phyloP scores from a whole-genome alignment of 2,797 vertebrate species.

The Ptychobarbus kaznakovi region DNA sequence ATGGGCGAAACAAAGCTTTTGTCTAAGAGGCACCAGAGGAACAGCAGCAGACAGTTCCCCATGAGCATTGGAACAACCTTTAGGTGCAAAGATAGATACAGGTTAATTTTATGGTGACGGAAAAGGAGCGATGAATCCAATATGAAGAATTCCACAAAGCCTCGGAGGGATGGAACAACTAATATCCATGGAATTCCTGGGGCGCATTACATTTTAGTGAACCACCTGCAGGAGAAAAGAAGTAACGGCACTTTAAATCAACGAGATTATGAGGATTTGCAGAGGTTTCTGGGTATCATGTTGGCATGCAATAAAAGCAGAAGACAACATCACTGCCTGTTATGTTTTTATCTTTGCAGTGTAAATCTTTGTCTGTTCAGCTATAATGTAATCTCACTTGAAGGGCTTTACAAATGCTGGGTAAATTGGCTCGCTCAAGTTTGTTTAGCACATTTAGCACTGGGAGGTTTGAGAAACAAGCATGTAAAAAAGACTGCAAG shows the following conservation, averaged over 20 bases:
- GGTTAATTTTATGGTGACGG: slow-evolving; percentile 25
- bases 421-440: slow-evolving; percentile 56
- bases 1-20: slow-evolving; percentile 84
- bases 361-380: slow-evolving; percentile 46
- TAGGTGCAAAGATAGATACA: slow-evolving; percentile 51
- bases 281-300: slow-evolving; percentile 4
- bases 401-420: slow-evolving; percentile 58
- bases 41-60: slow-evolving; percentile 88
- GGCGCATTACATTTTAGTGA: slow-evolving; percentile 9
- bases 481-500: background rate
- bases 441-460: slow-evolving; percentile 37
- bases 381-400: slow-evolving; percentile 51
- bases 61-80: slow-evolving; percentile 87
- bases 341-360: slow-evolving; percentile 34
- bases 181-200: slow-evolving; percentile 44
- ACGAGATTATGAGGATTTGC: slow-evolving; percentile 42
- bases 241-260: slow-evolving; percentile 21
- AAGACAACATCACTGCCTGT: slow-evolving; percentile 8
- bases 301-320: slow-evolving; percentile 38
- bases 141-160: slow-evolving; percentile 27
- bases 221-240: slow-evolving; percentile 57
- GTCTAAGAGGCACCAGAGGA: slow-evolving; percentile 90
- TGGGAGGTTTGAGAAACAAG: slow-evolving; percentile 17
- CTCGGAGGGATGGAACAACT: slow-evolving; percentile 45
- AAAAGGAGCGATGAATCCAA: slow-evolving; percentile 26